Conservation (phyloP, 2,888 invertebrate species). For the Atherix ibis region DNA sequence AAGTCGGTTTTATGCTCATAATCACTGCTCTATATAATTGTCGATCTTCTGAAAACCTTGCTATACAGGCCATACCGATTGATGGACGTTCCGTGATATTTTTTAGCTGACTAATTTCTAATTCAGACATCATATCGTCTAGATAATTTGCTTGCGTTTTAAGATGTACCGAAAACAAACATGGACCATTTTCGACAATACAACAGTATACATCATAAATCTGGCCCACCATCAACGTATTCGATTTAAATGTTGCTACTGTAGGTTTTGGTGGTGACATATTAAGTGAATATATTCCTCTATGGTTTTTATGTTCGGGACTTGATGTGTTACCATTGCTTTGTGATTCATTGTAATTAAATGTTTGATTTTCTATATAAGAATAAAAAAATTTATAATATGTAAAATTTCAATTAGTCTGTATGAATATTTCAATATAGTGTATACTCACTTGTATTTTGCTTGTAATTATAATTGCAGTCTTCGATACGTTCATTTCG, state of each 20-base stretch:
- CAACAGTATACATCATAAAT: conserved; percentile 56
- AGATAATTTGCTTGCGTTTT: conserved; percentile 42
- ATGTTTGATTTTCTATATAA: conserved; percentile 3
- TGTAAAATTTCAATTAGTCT: too few species aligned
- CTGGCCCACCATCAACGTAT: conserved; percentile 37
- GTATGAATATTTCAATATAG: too few species aligned
- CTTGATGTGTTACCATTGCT: too few species aligned
- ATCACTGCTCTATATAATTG: conserved; percentile 62
- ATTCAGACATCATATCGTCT: conserved; percentile 52
- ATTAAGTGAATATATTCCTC: too few species aligned
- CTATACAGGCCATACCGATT: conserved; percentile 63
- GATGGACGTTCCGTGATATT: conserved; percentile 50
- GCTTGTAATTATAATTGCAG: too few species aligned
- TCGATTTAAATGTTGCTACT: conserved; percentile 26
- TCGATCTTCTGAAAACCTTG: conserved; percentile 50
- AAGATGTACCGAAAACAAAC: conserved; percentile 59
- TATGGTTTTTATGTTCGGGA: too few species aligned
- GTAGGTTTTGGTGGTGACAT: conserved; percentile 25
- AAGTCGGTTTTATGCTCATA: conserved; percentile 51
- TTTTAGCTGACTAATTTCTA: conserved; percentile 45
- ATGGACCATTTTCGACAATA: conserved; percentile 64
- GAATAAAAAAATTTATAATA: too few species aligned
- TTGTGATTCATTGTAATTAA: too few species aligned
- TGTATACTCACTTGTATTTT: too few species aligned
- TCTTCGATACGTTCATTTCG: too few species aligned